Base-by-base conservation (phyloP, 2,888 invertebrate species). In the Onthophagus sagittarius region DNA sequence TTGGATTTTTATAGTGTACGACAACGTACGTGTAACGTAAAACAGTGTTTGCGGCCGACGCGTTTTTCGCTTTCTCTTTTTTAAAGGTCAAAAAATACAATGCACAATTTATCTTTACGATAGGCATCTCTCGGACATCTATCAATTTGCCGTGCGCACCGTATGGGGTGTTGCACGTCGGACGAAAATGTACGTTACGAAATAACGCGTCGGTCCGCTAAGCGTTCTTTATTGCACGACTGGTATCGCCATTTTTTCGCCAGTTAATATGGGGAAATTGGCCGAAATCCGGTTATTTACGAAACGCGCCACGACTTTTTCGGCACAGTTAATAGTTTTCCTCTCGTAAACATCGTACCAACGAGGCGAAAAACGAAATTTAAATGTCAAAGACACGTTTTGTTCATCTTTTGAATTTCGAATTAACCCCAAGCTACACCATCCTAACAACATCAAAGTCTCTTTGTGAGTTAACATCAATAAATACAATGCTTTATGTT, bases 31-130 rank as follows among this genome's bases (percentile, higher is more conserved):
- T 53, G 39, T 4, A 53, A 11, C 39, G 39, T 53, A 53, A 53
- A 53, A 53, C 39, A 53, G 39, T 53, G 11, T 53, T 53, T 53
- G 39, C 39, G 39, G 39, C 31, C 67, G 15, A 13, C 67, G 23
- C 62, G 70, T 71, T 73, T 71, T 73, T 62, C 31, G 62, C 73
- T 71, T 71, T 73, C 71, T 73, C 73, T 73, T 71, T 73, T 15
- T 64, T 64, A 71, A 71, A 73, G 73, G 71, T 71, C 73, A 71
- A 63, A 73, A 73, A 72, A 72, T 62, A 73, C 71, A 73, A 73
- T 73, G 69, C 64, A 71, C 73, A 73, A 71, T 73, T 73, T 73
- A 73, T 67, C 15, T 39, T 63, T 71, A 23, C 33, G 63, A 62
- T 33, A 53, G 33, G 62, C 70, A 31, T 71, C 62, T 70, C 14